These are phyloP conservation scores for Catotricha subobsoleta DNA, from an alignment of 2,888 invertebrate genomes.

Conservation along the genomic window DNA sequence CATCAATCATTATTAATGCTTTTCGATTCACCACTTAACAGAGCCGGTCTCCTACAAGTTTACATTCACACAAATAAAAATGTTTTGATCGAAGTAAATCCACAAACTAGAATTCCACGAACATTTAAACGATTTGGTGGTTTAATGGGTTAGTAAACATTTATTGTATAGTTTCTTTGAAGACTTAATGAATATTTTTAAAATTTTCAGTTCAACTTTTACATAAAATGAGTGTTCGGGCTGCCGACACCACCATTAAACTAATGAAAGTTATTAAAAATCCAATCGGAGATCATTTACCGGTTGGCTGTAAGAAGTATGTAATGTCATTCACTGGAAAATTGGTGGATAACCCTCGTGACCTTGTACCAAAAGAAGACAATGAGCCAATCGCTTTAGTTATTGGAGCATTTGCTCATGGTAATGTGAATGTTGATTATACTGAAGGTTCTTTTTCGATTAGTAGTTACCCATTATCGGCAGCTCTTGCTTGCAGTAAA, in stretches of 20 bases:
- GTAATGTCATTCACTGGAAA: constrained; percentile 79
- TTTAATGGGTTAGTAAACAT: constrained; percentile 56
- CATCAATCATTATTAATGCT: constrained; percentile 97
- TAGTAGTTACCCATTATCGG: constrained; percentile 91
- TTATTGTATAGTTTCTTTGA: background rate
- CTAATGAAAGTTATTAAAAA: constrained; percentile 92
- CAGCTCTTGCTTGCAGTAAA: constrained; percentile 90
- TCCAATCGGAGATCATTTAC: constrained; percentile 84
- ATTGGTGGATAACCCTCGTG: constrained; percentile 45
- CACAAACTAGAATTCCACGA: constrained; percentile 90
- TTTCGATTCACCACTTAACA: constrained; percentile 90
- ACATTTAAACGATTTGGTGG: constrained; percentile 96
- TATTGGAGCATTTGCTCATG: constrained; percentile 95
- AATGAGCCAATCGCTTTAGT: constrained; percentile 78
- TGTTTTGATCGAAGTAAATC: constrained; percentile 87
- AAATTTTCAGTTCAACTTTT: constrained; percentile 72
- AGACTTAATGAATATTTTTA: constrained; percentile 5
- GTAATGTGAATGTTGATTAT: constrained; percentile 75
- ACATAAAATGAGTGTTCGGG: constrained; percentile 83
- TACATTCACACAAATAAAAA: constrained; percentile 83
- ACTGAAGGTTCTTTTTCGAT: constrained; percentile 80
- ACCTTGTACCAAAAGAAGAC: constrained; percentile 50
- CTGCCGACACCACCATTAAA: constrained; percentile 75
- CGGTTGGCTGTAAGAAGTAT: constrained; percentile 80
- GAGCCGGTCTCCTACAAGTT: constrained; percentile 91